Evolutionary conservation across 2,888 invertebrate species (phyloP), one percentile per base, ranked within the genome.

Genomic region (Apocheima hispidaria): DNA sequence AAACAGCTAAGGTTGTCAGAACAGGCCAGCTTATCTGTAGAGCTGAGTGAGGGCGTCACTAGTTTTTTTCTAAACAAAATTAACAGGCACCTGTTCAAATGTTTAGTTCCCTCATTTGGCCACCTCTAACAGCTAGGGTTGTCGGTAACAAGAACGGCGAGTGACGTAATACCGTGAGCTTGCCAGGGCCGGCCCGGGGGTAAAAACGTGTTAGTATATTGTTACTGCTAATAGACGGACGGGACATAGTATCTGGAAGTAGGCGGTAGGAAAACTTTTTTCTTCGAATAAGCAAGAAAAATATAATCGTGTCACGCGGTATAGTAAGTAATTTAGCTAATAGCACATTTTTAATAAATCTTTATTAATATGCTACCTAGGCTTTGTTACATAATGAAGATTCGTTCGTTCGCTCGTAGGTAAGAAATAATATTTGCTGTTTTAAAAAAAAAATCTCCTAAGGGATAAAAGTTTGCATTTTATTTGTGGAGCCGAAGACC

Each of bases 151-250:
- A 57, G 61, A 57, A 62, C 41, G 26, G 35, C 48, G 43, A 58
- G 61, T 70, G 71, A 65, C 64, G 60, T 73, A 71, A 76, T 66
- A 65, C 61, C 60, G 56, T 58, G 63, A 67, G 65, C 63, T 36
- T 35, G 48, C 57, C 53, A 66, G 69, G 68, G 68, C 63, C 59
- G 64, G 54, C 65, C 53, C 57, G 49, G 53, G 54, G 58, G 69
- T 67, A 73, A 73, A 77, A 79, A 75, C 73, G 71, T 79, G 81
- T 78, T 71, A 68, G 72, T 70, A 73, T 74, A 78, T 78, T 77
- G 79, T 81, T 79, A 78, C 74, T 75, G 74, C 73, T 77, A 79
- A 79, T 79, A 76, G 69, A 69, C 55, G 65, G 60, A 59, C 30
- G 23, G 40, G 35, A 40, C 59, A 59, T 54, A 58, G 62, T 40